These are phyloP conservation scores for Philereme vetulata DNA, from an alignment of 2,888 invertebrate genomes.

Conservation along the genomic window DNA sequence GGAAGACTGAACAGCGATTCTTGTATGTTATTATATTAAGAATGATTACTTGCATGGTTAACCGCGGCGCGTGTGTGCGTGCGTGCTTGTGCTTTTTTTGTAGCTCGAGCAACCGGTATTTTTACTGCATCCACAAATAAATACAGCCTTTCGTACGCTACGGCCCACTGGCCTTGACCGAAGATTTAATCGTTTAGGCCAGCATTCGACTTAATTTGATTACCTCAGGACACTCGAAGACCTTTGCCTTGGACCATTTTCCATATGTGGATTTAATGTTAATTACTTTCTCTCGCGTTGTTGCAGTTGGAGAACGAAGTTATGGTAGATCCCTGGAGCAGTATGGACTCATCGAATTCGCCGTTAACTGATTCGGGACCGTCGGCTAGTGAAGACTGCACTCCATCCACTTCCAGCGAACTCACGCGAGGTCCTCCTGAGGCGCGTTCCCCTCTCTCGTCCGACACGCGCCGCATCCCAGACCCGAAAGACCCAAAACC, in stretches of 20 bases:
- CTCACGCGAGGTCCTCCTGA: slow-evolving; percentile 57
- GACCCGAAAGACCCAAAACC: slow-evolving; percentile 65
- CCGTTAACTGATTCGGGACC: slow-evolving; percentile 81
- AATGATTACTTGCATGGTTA: slow-evolving; percentile 43
- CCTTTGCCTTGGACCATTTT: slow-evolving; percentile 57
- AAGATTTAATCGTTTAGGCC: slow-evolving; percentile 53
- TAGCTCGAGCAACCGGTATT: slow-evolving; percentile 50
- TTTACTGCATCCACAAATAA: slow-evolving; percentile 56
- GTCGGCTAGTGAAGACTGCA: slow-evolving; percentile 79
- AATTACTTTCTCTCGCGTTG: slow-evolving; percentile 51
- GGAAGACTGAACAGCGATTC: slow-evolving; percentile 31
- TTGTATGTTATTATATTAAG: slow-evolving; percentile 43
- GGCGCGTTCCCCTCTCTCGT: slow-evolving; percentile 59
- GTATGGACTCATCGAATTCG: slow-evolving; percentile 82
- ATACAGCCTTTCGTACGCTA: slow-evolving; percentile 45
- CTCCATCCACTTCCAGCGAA: slow-evolving; percentile 76
- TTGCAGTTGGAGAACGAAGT: slow-evolving; percentile 85
- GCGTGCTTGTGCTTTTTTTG: slow-evolving; percentile 43
- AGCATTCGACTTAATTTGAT: slow-evolving; percentile 56
- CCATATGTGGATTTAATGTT: slow-evolving; percentile 43
- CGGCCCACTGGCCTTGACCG: slow-evolving; percentile 63
- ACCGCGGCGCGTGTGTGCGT: slow-evolving; percentile 33
- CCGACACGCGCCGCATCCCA: slow-evolving; percentile 66
- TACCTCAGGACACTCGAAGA: slow-evolving; percentile 48
- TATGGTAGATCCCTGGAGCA: slow-evolving; percentile 83